Percentiles rank a stretch among this genome's conserved stretches.
These are phyloP conservation scores for Bhutanitis thaidina DNA, from an alignment of 2,888 invertebrate genomes.

Conservation along the genomic window DNA sequence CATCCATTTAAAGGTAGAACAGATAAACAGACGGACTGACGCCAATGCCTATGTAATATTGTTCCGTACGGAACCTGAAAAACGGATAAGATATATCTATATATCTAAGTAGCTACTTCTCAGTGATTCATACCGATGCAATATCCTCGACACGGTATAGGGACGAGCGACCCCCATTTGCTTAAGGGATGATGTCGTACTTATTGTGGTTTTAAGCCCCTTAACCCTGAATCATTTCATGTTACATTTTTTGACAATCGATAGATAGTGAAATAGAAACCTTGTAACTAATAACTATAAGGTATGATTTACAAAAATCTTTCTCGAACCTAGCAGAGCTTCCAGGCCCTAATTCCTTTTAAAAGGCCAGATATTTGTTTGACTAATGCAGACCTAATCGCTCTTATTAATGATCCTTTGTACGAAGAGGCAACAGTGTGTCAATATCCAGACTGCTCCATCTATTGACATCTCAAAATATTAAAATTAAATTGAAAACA, in stretches of 20 bases:
- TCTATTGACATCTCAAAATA: neutral
- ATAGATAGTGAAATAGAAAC: neutral
- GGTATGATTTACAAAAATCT: neutral
- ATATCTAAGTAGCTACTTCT: no score
- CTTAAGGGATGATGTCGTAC: conserved; percentile 9
- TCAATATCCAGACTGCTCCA: neutral
- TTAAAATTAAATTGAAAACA: neutral
- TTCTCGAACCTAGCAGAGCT: neutral
- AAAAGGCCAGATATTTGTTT: conserved; percentile 13
- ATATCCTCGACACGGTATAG: conserved; percentile 1
- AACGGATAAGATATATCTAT: no score
- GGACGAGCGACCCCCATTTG: conserved; percentile 8
- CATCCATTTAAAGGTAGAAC: no score
- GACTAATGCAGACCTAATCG: conserved; percentile 1
- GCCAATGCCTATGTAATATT: no score
- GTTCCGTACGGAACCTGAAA: no score
- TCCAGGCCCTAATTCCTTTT: neutral
- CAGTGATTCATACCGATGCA: neutral
- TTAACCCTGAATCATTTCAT: conserved; percentile 7
- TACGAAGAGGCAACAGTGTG: neutral
- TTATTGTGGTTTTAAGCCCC: conserved; percentile 7
- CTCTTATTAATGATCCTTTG: neutral
- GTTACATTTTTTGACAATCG: conserved; percentile 1
- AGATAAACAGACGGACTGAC: no score
- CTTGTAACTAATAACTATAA: accelerated